A percentile compares a stretch with the other conserved stretches of the same genome.
Conservation (phyloP, 2,888 invertebrate genomes). For the Oscheius onirici region DNA sequence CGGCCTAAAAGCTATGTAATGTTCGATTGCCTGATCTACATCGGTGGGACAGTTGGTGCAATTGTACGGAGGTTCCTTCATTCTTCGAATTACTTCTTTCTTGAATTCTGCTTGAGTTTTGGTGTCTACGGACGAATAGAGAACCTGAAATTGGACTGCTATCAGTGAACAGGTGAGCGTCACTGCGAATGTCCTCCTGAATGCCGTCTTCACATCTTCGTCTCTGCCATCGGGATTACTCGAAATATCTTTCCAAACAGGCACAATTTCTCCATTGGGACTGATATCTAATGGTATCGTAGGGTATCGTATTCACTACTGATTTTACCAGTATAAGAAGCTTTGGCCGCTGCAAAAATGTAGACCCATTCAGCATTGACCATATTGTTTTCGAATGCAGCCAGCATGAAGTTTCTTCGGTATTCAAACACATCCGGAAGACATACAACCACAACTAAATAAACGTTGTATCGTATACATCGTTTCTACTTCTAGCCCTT, state of each 20-base stretch:
- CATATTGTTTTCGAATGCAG: conserved; percentile 41
- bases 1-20: conserved; percentile 23
- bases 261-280: conserved; percentile 36
- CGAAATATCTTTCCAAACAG: conserved; percentile 46
- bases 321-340: conserved; percentile 2
- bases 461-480: no score
- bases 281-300: conserved; percentile 20
- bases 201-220: conserved; percentile 52
- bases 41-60: conserved; percentile 36
- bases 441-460: conserved; percentile 24
- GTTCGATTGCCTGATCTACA: background rate
- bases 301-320: background rate
- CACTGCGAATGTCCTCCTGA: conserved; percentile 50
- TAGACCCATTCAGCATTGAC: conserved; percentile 47
- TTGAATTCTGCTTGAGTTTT: conserved; percentile 52
- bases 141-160: background rate
- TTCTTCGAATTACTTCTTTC: conserved; percentile 51
- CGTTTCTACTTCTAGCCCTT: conserved; percentile 32
- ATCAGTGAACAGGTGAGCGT: background rate
- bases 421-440: conserved; percentile 35
- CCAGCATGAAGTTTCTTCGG: conserved; percentile 42
- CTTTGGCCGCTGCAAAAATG: conserved; percentile 38
- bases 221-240: conserved; percentile 52
- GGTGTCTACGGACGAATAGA: conserved; percentile 38
- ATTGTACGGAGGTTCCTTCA: conserved; percentile 53